These are phyloP conservation scores for Oeneis ivallda DNA, from an alignment of 2,888 invertebrate genomes.

Conservation along the genomic window DNA sequence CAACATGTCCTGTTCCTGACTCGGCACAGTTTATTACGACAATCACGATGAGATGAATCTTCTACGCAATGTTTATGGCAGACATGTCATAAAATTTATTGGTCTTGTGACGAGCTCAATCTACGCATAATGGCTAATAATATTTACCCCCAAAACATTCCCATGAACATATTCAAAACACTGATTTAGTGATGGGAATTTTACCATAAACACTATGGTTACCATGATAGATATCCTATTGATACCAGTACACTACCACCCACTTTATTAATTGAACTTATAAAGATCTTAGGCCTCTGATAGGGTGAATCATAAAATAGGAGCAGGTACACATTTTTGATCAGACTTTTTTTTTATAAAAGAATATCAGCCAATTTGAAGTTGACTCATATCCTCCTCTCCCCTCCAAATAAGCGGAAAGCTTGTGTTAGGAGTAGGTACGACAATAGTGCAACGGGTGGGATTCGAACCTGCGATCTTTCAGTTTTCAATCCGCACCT, in stretches of 20 bases:
- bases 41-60: slow-evolving; percentile 22
- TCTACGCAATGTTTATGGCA: slow-evolving; percentile 20
- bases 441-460: too few relatives aligned
- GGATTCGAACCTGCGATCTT: too few relatives aligned
- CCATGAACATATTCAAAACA: slow-evolving; percentile 14
- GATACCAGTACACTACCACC: neutral
- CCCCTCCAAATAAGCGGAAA: too few relatives aligned
- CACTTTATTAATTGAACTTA: neutral
- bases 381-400: too few relatives aligned
- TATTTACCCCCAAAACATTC: slow-evolving; percentile 10
- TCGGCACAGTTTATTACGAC: slow-evolving; percentile 12
- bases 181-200: neutral
- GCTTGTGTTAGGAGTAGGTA: too few relatives aligned
- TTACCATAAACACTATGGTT: neutral
- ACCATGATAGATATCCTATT: neutral
- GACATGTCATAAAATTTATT: slow-evolving; percentile 20
- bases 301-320: too few relatives aligned
- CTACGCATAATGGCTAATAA: slow-evolving; percentile 11
- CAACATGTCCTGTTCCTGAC: neutral
- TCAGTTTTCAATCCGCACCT: too few relatives aligned
- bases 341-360: too few relatives aligned
- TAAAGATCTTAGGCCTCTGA: too few relatives aligned
- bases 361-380: too few relatives aligned
- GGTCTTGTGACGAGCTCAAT: slow-evolving; percentile 19
- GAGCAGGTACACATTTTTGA: too few relatives aligned